A percentile compares a stretch with the other conserved stretches of the same genome.
Conservation (phyloP, 2,113 vertebrate genomes). For the Callopanchax toddi region DNA sequence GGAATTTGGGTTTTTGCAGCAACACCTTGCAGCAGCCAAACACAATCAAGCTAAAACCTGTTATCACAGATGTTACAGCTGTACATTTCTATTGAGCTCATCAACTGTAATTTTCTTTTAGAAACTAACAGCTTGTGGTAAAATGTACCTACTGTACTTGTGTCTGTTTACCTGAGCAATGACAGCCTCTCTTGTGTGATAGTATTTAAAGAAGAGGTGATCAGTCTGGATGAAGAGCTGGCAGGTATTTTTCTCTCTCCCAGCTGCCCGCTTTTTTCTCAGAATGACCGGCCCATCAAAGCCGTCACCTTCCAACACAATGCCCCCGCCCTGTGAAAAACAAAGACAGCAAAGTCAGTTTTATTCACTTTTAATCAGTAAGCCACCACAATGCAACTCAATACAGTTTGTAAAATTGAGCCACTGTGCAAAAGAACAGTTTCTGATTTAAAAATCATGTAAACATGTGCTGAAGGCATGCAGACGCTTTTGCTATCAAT, state of each 20-base stretch:
- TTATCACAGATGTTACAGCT: neutral
- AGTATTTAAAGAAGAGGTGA: slow-evolving; percentile 90
- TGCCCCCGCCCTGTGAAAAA: slow-evolving; percentile 45
- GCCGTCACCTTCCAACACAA: slow-evolving; percentile 39
- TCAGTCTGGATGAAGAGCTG: slow-evolving; percentile 98
- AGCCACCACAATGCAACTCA: too few relatives aligned
- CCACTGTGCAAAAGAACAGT: neutral
- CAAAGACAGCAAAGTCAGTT: neutral
- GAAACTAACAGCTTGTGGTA: neutral
- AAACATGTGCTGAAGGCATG: neutral
- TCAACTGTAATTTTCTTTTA: neutral
- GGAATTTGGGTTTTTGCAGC: neutral
- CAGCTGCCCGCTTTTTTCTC: slow-evolving; percentile 88
- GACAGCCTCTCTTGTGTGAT: slow-evolving; percentile 90
- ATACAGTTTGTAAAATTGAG: too few relatives aligned
- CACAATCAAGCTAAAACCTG: neutral
- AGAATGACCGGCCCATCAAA: slow-evolving; percentile 81
- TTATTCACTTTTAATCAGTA: neutral
- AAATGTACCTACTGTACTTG: neutral
- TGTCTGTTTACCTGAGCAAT: slow-evolving; percentile 87
- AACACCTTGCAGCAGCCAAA: neutral
- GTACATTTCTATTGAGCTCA: neutral
- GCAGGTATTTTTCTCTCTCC: slow-evolving; percentile 91
- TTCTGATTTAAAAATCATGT: too few relatives aligned
- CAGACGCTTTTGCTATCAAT: neutral